phyloP scores from a whole-genome alignment of 2,797 vertebrate genomes.

The Channa striata region DNA sequence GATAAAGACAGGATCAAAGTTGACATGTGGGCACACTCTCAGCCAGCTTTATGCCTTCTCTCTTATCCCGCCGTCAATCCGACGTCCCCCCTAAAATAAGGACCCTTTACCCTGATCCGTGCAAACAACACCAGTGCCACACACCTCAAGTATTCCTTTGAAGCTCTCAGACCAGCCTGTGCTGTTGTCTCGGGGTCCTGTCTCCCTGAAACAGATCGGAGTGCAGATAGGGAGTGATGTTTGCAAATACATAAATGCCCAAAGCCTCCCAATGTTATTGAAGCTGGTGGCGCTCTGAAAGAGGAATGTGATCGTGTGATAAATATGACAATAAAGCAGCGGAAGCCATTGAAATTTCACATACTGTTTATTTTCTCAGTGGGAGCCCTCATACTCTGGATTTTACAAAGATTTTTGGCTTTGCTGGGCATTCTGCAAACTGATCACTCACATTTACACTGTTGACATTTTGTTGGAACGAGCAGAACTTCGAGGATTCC shows the following conservation, averaged over 20 bases:
- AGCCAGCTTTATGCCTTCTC: constrained; percentile 40
- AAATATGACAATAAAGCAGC: constrained; percentile 65
- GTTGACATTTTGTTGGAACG: constrained; percentile 46
- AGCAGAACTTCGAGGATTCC: constrained; percentile 32
- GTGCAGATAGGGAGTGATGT: constrained; percentile 58
- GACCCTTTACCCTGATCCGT: constrained; percentile 46
- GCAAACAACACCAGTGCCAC: constrained; percentile 63
- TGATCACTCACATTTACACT: constrained; percentile 28
- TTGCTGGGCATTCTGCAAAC: constrained; percentile 18
- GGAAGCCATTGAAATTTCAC: constrained; percentile 39
- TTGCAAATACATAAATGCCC: constrained; percentile 56
- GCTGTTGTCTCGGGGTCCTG: constrained; percentile 45
- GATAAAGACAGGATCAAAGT: constrained; percentile 47
- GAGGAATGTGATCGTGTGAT: constrained; percentile 70
- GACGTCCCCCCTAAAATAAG: constrained; percentile 24
- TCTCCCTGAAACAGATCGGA: constrained; percentile 58
- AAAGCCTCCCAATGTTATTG: constrained; percentile 50
- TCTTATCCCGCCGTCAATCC: constrained; percentile 43
- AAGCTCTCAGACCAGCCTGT: constrained; percentile 58
- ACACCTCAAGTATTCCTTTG: constrained; percentile 72
- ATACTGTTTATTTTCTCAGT: constrained; percentile 65
- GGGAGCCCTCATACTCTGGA: constrained; percentile 45
- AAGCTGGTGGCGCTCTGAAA: constrained; percentile 52
- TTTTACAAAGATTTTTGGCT: constrained; percentile 22
- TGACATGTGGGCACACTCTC: constrained; percentile 56